Evolutionary conservation across 2,797 vertebrate species (phyloP).

Genomic region (Varecia variegata): DNA sequence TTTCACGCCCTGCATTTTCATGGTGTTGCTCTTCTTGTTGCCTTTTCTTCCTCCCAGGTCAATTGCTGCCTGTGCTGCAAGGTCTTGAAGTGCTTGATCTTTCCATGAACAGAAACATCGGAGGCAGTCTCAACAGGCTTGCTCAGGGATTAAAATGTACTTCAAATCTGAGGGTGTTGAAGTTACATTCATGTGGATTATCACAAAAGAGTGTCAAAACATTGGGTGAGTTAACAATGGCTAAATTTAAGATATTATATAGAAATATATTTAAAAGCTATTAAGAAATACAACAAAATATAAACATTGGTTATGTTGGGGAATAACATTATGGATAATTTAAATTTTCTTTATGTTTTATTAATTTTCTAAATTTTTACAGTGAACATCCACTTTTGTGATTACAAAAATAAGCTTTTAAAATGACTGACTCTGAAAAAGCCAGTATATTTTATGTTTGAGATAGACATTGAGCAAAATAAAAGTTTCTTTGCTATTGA

Average conservation of each 20-base stretch:
- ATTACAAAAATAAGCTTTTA: not conserved
- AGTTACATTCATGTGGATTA: slow-evolving; percentile 89
- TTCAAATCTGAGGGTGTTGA: slow-evolving; percentile 82
- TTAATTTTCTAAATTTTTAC: slow-evolving; percentile 3
- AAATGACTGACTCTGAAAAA: not conserved
- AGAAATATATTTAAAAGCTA: not conserved
- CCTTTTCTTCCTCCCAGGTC: slow-evolving; percentile 80
- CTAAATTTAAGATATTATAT: not conserved
- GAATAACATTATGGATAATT: not conserved
- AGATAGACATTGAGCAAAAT: not conserved
- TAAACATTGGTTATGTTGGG: not conserved
- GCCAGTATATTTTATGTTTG: not conserved
- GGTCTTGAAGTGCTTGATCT: slow-evolving; percentile 88
- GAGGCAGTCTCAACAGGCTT: slow-evolving; percentile 80
- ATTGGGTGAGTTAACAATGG: slow-evolving; percentile 84
- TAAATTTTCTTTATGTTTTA: not conserved
- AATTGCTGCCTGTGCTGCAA: slow-evolving; percentile 77
- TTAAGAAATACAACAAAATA: not conserved
- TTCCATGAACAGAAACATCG: slow-evolving; percentile 88
- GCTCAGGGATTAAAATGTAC: slow-evolving; percentile 83
- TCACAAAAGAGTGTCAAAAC: slow-evolving; percentile 78
- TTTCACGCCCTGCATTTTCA: not conserved
- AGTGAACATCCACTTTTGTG: not conserved
- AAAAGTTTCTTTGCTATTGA: not conserved
- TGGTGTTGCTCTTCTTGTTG: not conserved